Conservation (phyloP, 2,113 vertebrate genomes). For the Strix uralensis region DNA sequence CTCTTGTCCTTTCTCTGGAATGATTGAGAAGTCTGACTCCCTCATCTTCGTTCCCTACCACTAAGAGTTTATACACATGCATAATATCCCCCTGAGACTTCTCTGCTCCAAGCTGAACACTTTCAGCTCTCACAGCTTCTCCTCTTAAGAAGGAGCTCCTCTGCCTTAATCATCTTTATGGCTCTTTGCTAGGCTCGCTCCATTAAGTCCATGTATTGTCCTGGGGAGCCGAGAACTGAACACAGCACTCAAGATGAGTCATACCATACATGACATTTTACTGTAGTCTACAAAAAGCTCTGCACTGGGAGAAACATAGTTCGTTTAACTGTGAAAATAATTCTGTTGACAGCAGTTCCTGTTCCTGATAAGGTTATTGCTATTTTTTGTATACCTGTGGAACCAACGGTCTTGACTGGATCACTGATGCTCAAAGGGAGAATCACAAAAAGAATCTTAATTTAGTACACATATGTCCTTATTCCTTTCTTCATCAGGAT, state of each 20-base stretch:
- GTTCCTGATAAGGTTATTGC: not conserved
- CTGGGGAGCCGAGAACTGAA: not conserved
- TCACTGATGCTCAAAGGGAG: not conserved
- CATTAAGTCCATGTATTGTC: not conserved
- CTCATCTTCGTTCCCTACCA: not conserved
- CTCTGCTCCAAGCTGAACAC: not conserved
- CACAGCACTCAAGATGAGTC: not conserved
- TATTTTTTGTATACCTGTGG: not conserved
- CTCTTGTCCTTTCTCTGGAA: not conserved
- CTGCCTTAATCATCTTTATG: not conserved
- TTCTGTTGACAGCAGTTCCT: not conserved
- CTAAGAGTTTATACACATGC: not conserved
- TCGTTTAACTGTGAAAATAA: not conserved
- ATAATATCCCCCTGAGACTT: not conserved
- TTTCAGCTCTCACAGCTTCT: not conserved
- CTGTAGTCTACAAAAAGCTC: not conserved
- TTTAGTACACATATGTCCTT: not conserved
- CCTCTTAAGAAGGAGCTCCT: not conserved
- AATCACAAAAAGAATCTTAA: not conserved
- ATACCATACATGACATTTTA: not conserved
- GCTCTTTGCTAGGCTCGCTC: not conserved
- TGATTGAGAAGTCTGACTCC: not conserved
- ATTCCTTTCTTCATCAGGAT: not conserved
- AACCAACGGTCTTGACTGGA: not conserved
- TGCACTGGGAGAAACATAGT: not conserved